These are phyloP conservation scores for Pantherophis vulpinus DNA, from an alignment of 2,797 vertebrate genomes.

Conservation along the genomic window DNA sequence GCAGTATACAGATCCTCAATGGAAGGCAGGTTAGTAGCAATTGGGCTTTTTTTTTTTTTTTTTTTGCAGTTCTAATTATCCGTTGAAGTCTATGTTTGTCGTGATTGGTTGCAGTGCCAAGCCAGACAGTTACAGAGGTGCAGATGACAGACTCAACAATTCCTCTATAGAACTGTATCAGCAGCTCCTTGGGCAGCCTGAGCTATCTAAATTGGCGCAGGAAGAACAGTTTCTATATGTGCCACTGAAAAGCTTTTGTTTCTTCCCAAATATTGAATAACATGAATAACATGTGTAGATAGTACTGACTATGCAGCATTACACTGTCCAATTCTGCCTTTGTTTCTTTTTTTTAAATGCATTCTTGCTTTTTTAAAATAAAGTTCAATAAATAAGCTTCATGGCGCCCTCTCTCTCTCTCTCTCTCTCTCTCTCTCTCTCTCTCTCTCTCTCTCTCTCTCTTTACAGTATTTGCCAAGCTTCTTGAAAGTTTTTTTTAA, in stretches of 20 bases:
- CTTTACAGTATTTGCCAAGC: slow-evolving; percentile 16
- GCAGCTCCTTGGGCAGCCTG: too few species aligned
- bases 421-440: too few species aligned
- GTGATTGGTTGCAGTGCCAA: too few species aligned
- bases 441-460: neutral
- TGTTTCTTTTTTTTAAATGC: neutral
- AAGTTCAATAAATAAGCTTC: neutral
- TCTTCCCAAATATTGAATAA: neutral
- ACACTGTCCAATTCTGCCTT: neutral
- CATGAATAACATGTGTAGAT: neutral
- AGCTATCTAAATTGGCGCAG: too few species aligned
- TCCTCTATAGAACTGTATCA: too few species aligned
- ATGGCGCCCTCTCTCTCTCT: neutral
- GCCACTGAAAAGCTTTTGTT: neutral
- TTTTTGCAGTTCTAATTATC: too few species aligned
- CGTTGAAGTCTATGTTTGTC: too few species aligned
- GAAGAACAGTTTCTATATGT: neutral
- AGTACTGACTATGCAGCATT: neutral
- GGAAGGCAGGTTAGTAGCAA: too few species aligned
- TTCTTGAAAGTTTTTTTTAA: slow-evolving; percentile 22
- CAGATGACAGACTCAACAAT: too few species aligned
- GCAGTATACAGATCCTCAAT: too few species aligned
- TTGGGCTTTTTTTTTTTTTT: too few species aligned
- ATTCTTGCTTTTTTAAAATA: neutral
- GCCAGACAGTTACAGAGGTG: too few species aligned